Percentiles rank a stretch among this genome's conserved stretches.
phyloP scores from a whole-genome alignment of 2,113 vertebrate species.

The Toxotes chatareus region DNA sequence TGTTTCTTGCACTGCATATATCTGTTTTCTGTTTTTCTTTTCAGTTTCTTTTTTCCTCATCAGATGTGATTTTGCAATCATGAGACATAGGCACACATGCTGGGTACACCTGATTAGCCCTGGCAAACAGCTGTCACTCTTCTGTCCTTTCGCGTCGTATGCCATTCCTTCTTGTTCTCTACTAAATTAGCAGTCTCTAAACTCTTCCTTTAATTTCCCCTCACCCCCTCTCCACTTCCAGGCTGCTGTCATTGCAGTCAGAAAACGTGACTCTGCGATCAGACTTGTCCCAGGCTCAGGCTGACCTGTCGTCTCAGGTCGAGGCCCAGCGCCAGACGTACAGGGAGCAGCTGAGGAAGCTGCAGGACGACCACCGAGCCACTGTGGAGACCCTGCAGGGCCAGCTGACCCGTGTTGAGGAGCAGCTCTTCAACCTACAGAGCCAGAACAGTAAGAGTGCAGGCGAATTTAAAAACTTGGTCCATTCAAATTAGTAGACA shows the following conservation, averaged over 20 bases:
- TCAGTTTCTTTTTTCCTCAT: not conserved
- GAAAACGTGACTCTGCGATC: constrained; percentile 89
- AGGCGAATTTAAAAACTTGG: not conserved
- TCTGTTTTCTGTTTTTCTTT: not conserved
- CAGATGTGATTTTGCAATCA: constrained; percentile 11
- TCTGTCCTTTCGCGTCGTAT: not conserved
- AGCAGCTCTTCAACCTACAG: constrained; percentile 92
- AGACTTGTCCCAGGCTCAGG: constrained; percentile 87
- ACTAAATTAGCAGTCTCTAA: not conserved
- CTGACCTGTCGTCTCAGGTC: constrained; percentile 88
- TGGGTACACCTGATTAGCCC: constrained; percentile 7
- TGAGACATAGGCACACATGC: not conserved
- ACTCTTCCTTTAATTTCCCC: not conserved
- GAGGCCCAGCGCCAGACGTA: constrained; percentile 89
- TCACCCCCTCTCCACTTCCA: constrained; percentile 57
- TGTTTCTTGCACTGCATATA: not conserved
- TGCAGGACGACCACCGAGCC: constrained; percentile 94
- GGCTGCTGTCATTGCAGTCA: constrained; percentile 90
- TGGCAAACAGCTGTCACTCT: not conserved
- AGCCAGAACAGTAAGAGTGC: constrained; percentile 86
- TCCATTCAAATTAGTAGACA: not conserved
- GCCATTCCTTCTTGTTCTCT: not conserved
- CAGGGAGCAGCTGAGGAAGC: constrained; percentile 91
- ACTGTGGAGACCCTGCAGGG: constrained; percentile 94
- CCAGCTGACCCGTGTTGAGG: constrained; percentile 90